Percentiles rank a stretch among this genome's conserved stretches.
These are phyloP conservation scores for Hemibagrus wyckioides DNA, from an alignment of 2,113 vertebrate genomes.

Conservation along the genomic window DNA sequence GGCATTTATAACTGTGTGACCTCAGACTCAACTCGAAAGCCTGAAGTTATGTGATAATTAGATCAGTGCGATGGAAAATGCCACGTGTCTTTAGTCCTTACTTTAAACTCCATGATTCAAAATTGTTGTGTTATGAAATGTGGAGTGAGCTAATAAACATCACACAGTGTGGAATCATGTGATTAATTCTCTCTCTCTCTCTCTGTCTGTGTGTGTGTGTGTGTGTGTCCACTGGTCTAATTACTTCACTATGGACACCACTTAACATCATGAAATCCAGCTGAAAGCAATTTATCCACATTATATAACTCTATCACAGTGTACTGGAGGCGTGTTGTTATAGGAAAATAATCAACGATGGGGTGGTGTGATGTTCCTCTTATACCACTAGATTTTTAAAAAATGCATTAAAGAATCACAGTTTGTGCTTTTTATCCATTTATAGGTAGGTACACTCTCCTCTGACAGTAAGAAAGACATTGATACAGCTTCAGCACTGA, in stretches of 20 bases:
- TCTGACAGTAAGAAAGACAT: no score
- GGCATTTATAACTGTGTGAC: not conserved
- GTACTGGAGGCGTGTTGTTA: not conserved
- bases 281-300: not conserved
- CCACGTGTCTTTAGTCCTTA: not conserved
- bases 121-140: not conserved
- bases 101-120: not conserved
- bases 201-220: not conserved
- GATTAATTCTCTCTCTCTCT: not conserved
- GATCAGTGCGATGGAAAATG: not conserved
- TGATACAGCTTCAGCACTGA: no score
- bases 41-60: not conserved
- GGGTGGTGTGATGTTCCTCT: not conserved
- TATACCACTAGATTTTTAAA: not conserved
- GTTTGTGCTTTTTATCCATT: not conserved
- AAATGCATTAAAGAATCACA: not conserved
- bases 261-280: conserved; percentile 1
- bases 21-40: not conserved
- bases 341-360: not conserved
- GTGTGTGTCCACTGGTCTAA: not conserved
- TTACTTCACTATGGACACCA: conserved; percentile 15
- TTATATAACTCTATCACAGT: not conserved
- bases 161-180: not conserved
- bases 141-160: not conserved
- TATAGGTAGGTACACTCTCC: not conserved